Percentiles rank a stretch among this genome's conserved stretches.
phyloP scores from a whole-genome alignment of 2,888 invertebrate genomes.

The Brachyopa scutellaris region DNA sequence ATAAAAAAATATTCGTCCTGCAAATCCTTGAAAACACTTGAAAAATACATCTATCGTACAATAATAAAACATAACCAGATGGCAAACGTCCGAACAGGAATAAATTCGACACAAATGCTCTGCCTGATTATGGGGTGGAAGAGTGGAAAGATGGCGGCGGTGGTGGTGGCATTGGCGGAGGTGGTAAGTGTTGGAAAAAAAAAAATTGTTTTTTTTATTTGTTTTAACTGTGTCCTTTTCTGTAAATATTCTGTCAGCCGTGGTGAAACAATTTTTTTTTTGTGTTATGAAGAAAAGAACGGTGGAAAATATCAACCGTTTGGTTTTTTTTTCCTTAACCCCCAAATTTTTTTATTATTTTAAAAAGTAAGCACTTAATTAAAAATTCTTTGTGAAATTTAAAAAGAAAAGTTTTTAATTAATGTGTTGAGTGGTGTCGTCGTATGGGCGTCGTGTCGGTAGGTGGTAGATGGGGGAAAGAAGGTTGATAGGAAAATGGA shows the following conservation, averaged over 20 bases:
- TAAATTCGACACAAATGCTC: constrained; percentile 84
- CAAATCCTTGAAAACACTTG: constrained; percentile 55
- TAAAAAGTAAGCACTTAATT: constrained; percentile 65
- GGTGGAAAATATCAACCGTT: constrained; percentile 28
- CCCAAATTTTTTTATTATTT: constrained; percentile 10
- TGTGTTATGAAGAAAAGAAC: constrained; percentile 19
- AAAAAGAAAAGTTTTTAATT: constrained; percentile 71
- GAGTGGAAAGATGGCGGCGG: constrained; percentile 87
- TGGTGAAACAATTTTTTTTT: constrained; percentile 42
- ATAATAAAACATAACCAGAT: constrained; percentile 74
- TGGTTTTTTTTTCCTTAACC: constrained; percentile 2
- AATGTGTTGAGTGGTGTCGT: constrained; percentile 54
- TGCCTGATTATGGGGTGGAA: constrained; percentile 88
- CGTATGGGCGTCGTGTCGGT: neutral
- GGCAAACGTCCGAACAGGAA: constrained; percentile 81
- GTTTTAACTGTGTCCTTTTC: constrained; percentile 33
- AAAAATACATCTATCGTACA: constrained; percentile 30
- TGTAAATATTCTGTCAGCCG: constrained; percentile 25
- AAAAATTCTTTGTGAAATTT: constrained; percentile 68
- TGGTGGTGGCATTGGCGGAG: constrained; percentile 55
- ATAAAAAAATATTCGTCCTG: constrained; percentile 70
- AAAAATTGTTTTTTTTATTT: constrained; percentile 24
- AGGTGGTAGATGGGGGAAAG: neutral
- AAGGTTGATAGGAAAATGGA: constrained; percentile 20
- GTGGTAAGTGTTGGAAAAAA: constrained; percentile 82